These are phyloP conservation scores for Thymelicus lineola DNA, from an alignment of 2,888 invertebrate species.

Conservation along the genomic window DNA sequence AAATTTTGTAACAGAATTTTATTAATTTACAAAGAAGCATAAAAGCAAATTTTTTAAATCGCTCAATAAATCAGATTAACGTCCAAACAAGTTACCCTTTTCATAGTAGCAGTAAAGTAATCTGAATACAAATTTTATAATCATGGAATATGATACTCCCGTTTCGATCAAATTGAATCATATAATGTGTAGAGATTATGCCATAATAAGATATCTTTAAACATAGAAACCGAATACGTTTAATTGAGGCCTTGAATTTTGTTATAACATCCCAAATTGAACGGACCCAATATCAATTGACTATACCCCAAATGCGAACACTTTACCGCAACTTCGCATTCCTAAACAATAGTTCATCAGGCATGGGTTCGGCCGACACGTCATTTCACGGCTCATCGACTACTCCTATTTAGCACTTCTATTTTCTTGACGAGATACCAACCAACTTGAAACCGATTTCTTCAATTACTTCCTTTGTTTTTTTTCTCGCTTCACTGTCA, in stretches of 20 bases:
- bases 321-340: constrained; percentile 53
- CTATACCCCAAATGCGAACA: constrained; percentile 35
- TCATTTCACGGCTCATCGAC: constrained; percentile 70
- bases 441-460: constrained; percentile 49
- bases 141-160: constrained; percentile 22
- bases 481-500: constrained; percentile 36
- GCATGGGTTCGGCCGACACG: constrained; percentile 58
- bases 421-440: constrained; percentile 61
- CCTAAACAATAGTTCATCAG: constrained; percentile 71
- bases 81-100: constrained; percentile 35
- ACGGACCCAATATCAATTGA: constrained; percentile 50
- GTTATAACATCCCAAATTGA: constrained; percentile 49
- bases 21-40: constrained; percentile 24
- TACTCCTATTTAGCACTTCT: constrained; percentile 71
- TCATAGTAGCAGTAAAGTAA: constrained; percentile 17
- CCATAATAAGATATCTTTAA: background rate
- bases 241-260: constrained; percentile 43
- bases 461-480: constrained; percentile 55
- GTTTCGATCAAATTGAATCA: constrained; percentile 18
- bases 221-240: constrained; percentile 24
- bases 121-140: constrained; percentile 30
- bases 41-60: constrained; percentile 25
- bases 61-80: constrained; percentile 33
- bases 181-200: constrained; percentile 5
- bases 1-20: constrained; percentile 24